These are phyloP conservation scores for Trichonephila clavipes DNA, from an alignment of 1,140 invertebrate genomes.

Conservation along the genomic window DNA sequence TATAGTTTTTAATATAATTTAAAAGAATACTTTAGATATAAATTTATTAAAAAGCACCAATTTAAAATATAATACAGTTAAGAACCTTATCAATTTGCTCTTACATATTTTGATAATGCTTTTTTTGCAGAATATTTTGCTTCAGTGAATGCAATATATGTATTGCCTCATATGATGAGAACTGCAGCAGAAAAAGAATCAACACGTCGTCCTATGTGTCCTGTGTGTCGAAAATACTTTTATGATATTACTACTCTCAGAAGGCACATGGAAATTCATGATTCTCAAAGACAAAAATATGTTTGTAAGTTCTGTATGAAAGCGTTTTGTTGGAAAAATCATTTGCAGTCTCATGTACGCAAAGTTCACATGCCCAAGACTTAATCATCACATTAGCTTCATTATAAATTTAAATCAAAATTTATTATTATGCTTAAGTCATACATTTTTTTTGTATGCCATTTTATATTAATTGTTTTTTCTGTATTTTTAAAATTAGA, in stretches of 20 bases:
- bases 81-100: background rate
- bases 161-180: constrained; percentile 56
- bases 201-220: constrained; percentile 58
- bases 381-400: background rate
- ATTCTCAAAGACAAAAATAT: constrained; percentile 72
- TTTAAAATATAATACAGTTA: background rate
- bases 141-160: constrained; percentile 62
- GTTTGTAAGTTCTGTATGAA: constrained; percentile 65
- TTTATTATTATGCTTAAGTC: background rate
- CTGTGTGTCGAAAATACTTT: constrained; percentile 69
- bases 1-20: background rate
- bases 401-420: background rate
- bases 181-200: constrained; percentile 40
- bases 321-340: constrained; percentile 75
- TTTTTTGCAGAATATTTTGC: constrained; percentile 69
- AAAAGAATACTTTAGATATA: background rate
- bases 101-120: constrained; percentile 39
- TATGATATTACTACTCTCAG: constrained; percentile 69
- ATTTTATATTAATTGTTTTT: background rate
- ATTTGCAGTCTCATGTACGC: constrained; percentile 75
- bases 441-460: background rate
- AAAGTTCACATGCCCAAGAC: constrained; percentile 69
- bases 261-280: constrained; percentile 76
- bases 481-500: background rate
- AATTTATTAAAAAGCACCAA: background rate